Percentiles rank a stretch among this genome's conserved stretches.
These are phyloP conservation scores for Phlogophora meticulosa DNA, from an alignment of 2,888 invertebrate species.

Conservation along the genomic window DNA sequence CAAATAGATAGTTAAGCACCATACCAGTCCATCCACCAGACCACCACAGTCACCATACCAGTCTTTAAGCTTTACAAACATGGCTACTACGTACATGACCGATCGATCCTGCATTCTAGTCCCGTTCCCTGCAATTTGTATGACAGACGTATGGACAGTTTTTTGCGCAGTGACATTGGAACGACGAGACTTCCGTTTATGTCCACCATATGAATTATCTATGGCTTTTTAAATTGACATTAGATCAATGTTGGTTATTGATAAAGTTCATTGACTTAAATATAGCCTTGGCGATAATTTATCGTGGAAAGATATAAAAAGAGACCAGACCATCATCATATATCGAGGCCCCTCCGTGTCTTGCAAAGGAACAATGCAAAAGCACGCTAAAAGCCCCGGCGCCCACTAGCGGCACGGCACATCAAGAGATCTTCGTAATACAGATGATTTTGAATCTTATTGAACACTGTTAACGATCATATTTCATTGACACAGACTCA, in stretches of 20 bases:
- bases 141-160: constrained; percentile 54
- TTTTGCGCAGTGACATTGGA: constrained; percentile 53
- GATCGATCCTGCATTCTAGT: constrained; percentile 55
- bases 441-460: too few relatives aligned
- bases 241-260: constrained; percentile 36
- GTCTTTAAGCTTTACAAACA: constrained; percentile 5
- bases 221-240: constrained; percentile 48
- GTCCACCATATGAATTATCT: constrained; percentile 60
- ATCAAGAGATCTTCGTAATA: too few relatives aligned
- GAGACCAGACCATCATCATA: too few relatives aligned
- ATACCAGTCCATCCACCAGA: too few relatives aligned
- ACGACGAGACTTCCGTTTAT: constrained; percentile 57
- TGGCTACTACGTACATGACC: too few relatives aligned
- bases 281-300: constrained; percentile 21
- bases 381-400: too few relatives aligned
- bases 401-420: too few relatives aligned
- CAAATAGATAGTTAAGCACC: neutral
- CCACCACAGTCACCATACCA: constrained; percentile 23
- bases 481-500: too few relatives aligned
- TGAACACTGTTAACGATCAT: too few relatives aligned
- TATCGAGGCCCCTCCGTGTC: too few relatives aligned
- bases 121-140: constrained; percentile 51
- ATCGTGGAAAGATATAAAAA: constrained; percentile 17
- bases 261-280: constrained; percentile 37
- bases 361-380: too few relatives aligned